These are phyloP conservation scores for Acanthosepion esculentum DNA, from an alignment of 2,888 invertebrate genomes.

Conservation along the genomic window DNA sequence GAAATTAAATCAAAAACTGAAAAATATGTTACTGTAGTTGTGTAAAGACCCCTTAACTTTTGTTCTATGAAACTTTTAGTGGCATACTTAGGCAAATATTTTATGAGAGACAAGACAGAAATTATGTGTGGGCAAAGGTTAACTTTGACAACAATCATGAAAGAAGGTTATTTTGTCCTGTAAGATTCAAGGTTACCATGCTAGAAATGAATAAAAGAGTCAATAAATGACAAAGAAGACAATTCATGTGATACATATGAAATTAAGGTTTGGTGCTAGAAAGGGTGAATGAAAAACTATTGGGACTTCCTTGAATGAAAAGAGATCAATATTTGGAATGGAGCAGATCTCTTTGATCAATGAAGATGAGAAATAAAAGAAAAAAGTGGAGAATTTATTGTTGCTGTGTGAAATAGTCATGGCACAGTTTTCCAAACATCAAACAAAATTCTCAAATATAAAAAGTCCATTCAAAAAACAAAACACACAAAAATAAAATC, in stretches of 20 bases:
- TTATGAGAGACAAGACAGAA: no score
- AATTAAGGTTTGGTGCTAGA: not conserved
- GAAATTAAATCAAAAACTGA: no score
- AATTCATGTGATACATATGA: not conserved
- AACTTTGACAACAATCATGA: no score
- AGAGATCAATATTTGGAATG: not conserved
- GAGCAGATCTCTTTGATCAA: not conserved
- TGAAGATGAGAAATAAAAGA: not conserved
- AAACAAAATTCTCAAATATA: not conserved
- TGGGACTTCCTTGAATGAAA: not conserved
- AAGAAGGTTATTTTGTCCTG: no score
- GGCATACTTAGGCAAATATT: no score
- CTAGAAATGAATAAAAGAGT: not conserved
- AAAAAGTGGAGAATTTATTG: not conserved
- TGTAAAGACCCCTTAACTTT: no score
- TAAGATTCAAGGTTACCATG: not conserved
- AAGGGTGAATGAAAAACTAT: not conserved
- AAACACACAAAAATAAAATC: not conserved
- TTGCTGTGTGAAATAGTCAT: not conserved
- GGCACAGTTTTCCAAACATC: not conserved
- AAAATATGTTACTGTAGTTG: no score
- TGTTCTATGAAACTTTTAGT: no score
- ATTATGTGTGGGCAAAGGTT: no score
- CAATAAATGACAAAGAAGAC: not conserved
- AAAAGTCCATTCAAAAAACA: not conserved